Evolutionary conservation across 2,797 vertebrate species (phyloP), one percentile per base, ranked within the genome.

Genomic region (Cottoperca gobio): DNA sequence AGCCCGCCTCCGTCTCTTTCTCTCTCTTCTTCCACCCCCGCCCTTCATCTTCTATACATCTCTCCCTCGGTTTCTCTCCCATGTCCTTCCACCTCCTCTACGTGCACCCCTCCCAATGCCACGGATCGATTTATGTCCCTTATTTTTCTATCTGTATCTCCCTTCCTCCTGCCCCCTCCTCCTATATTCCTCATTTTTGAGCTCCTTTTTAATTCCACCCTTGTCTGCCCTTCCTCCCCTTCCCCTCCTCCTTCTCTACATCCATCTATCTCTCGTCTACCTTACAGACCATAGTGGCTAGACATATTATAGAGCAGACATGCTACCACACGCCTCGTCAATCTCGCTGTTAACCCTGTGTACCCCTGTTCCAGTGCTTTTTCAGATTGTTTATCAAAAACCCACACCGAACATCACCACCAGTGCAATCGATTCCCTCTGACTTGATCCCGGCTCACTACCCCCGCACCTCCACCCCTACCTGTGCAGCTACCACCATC

Each of bases 51-150:
- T 73, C 83, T 45, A 66, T 76, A 75, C 48, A 4, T 79, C 50
- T 53, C 73, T 72, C 80, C 62, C 70, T 76, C 54, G 33, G 39
- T 76, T 45, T 64, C 42, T 42, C 58, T 54, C 46, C 46, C 2
- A 11, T 70, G 78, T 83, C 75, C 69, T 58, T 65, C 64, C 39
- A 9, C 57, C 79, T 70, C 63, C 61, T 85, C 65, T 39, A 48
- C 11, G 12, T 49, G 28, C 64, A 53, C 64, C 45, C 67, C 74
- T 80, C 76, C 78, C 43, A 23, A 70, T 58, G 43, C 78, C 52
- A 19, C 78, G 21, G n/a, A 83, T 92, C 49, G 45, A 89, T 88
- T 76, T 82, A 43, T 60, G 68, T 77, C 62, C 70, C 67, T 67
- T 85, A 66, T 89, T 83, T 86, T 86, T 87, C 76, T 42, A 17